phyloP scores from a whole-genome alignment of 2,113 vertebrate genomes.

The Pandion haliaetus region DNA sequence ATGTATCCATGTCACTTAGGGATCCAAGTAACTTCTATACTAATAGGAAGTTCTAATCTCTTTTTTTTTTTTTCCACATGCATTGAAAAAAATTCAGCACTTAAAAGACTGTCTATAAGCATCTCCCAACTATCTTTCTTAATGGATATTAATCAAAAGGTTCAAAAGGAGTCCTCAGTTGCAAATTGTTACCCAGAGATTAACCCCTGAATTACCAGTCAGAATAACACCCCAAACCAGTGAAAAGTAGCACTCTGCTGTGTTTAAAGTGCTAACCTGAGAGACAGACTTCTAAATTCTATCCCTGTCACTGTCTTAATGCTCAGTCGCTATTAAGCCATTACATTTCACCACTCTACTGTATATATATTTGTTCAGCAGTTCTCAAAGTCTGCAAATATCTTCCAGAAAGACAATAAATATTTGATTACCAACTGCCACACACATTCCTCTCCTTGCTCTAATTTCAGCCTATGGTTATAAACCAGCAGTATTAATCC shows the following conservation, averaged over 20 bases:
- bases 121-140: not conserved
- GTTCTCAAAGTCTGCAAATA: not conserved
- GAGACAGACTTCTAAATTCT: not conserved
- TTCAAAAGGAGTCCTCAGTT: not conserved
- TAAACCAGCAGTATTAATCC: not conserved
- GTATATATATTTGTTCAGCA: not conserved
- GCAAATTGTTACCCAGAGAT: not conserved
- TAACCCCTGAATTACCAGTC: not conserved
- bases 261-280: not conserved
- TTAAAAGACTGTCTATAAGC: not conserved
- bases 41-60: not conserved
- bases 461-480: not conserved
- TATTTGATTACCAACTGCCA: not conserved
- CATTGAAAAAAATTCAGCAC: not conserved
- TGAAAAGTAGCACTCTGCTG: not conserved
- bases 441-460: not conserved
- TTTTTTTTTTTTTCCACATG: not conserved
- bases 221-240: not conserved
- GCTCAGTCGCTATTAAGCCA: not conserved
- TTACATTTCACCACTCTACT: not conserved
- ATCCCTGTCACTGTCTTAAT: not conserved
- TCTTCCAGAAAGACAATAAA: not conserved
- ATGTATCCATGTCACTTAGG: not conserved
- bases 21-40: not conserved
- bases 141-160: not conserved